Evolutionary conservation across 2,797 vertebrate species (phyloP), one percentile per base, ranked within the genome.

Genomic region (Nannoperca australis): DNA sequence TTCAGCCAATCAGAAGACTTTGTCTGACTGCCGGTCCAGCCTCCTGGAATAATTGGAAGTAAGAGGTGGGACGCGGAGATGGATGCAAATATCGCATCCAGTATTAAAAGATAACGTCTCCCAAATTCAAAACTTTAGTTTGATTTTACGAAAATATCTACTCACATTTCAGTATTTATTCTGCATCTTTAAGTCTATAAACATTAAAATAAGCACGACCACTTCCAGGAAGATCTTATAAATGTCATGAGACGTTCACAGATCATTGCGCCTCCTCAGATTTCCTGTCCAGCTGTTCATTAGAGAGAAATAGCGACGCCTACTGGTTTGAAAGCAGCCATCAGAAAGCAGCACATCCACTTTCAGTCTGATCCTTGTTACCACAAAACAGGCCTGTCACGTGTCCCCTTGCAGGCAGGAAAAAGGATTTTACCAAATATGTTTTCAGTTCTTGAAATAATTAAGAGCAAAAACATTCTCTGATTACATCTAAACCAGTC

Each of bases 1-100:
- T 20, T 47, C 56, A 62, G 58, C 94, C 93, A 94, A 87, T 93
- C 89, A 90, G 10, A 76, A 76, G 85, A 78, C 84, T 40, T n/a
- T 20, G 0, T 22, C 17, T 1, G 36, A 40, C 0, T 30, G 32
- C 24, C 18, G 72, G 73, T 30, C 76, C 91, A 51, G 70, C 89
- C 88, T 58, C 38, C 56, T 32, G 12, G 2, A 77, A 88, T 93
- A 90, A 93, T 93, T 93, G 82, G 89, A 71, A 84, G 59, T 65
- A 71, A 83, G 90, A 89, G 89, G 92, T 82, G 90, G 91, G 89
- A 87, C 84, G 24, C 13, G 13, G 55, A 67, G 78, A 73, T 30
- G 66, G 81, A 81, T 63, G 64, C 30, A 67, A 78, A 75, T 55
- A 51, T 55, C 58, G 53, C 27, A 64, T 27, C 24, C 24, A 70